Evolutionary conservation across 2,113 vertebrate genomes (phyloP), one percentile per base, ranked within the genome.

Genomic region (Dascyllus trimaculatus): DNA sequence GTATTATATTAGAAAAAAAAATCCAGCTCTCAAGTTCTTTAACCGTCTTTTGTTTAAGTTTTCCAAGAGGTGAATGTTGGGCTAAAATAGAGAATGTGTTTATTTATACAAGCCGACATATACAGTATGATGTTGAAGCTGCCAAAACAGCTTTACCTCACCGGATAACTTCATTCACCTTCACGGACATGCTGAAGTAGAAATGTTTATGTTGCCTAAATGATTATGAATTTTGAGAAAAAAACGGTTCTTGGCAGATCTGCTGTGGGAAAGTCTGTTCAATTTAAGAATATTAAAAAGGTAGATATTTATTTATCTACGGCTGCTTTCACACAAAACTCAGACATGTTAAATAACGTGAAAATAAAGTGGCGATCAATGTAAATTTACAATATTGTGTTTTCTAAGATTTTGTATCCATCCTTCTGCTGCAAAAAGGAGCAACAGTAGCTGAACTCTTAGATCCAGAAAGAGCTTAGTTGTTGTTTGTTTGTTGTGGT

Each of bases 141-240:
- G 72, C 70, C 81, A 71, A 66, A 84, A 67, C 24, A 63, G 2
- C 25, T 75, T 57, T 51, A 51, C 35, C 46, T 82, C 56, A 60
- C 24, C 0, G 2, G 15, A 60, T 48, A 22, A 52, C 10, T 59
- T 62, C 13, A 71, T 78, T 62, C 73, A 59, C 66, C 60, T 71
- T 71, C 13, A 53, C 2, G 35, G 58, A 70, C 35, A n/a, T 24
- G 24, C 26, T 70, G 8, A 76, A 53, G 22, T n/a, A 48, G 40
- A 84, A 85, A 82, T 72, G 70, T 81, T 73, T 83, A 80, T 48
- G 38, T 49, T 35, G 52, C 61, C 35, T 56, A 84, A n/a, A 78
- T 26, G 5, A 65, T 68, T 72, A 38, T 2, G 35, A 52, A 53
- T 75, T 78, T 74, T 51, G 73, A 53, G 38, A 67, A 86, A 90